A percentile compares a stretch with the other conserved stretches of the same genome.
Evolutionary conservation across 37 sponge, comb jelly and placozoan species (phyloP).

Genomic region (Cladorhizidae sp.): DNA sequence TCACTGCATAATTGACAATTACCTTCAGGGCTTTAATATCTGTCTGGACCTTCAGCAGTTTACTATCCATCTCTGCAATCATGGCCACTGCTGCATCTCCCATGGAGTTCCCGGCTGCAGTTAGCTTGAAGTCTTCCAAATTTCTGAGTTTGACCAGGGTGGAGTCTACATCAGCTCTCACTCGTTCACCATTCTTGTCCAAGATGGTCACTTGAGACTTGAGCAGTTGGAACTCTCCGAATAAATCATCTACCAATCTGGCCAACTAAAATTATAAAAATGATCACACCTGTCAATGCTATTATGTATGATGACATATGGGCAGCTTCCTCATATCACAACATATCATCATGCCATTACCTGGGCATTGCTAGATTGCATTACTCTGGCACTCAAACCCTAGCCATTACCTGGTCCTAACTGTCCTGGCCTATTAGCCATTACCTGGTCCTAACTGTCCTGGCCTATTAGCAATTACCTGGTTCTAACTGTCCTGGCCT

Average conservation of each 20-base stretch:
- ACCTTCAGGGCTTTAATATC: neutral
- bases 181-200: conserved; percentile 4
- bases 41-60: conserved; percentile 23
- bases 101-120: conserved; percentile 38
- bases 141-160: conserved; percentile 40
- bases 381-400: too few species aligned
- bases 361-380: too few species aligned
- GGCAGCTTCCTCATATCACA: too few species aligned
- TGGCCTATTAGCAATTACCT: too few species aligned
- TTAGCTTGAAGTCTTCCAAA: conserved; percentile 52
- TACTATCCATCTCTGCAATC: conserved; percentile 30
- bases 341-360: too few species aligned
- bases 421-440: too few species aligned
- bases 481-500: too few species aligned
- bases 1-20: too few species aligned
- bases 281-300: neutral
- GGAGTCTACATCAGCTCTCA: conserved; percentile 3
- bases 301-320: neutral
- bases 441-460: too few species aligned
- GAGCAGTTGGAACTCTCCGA: conserved; percentile 56
- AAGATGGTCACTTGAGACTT: conserved; percentile 21
- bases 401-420: too few species aligned
- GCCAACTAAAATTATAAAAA: conserved; percentile 38
- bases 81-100: conserved; percentile 24
- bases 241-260: conserved; percentile 64